A percentile compares a stretch with the other conserved stretches of the same genome.
Conservation (phyloP, 2,113 vertebrate species). For the Rallus limicola region DNA sequence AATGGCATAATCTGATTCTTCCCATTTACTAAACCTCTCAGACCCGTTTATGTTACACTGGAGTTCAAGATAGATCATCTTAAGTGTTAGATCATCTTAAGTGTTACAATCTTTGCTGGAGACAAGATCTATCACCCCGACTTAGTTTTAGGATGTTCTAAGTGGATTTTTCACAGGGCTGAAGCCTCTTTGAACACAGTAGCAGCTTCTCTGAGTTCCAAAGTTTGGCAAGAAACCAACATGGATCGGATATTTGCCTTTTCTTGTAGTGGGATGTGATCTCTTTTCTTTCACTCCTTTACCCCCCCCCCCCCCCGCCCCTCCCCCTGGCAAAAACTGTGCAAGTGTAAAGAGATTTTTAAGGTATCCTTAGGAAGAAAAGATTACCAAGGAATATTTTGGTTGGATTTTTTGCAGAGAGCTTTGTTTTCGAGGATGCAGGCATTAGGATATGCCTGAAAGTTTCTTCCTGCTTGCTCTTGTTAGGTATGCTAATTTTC, state of each 20-base stretch:
- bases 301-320: not conserved
- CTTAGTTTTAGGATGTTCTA: not conserved
- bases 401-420: not conserved
- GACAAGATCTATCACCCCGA: not conserved
- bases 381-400: not conserved
- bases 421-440: not conserved
- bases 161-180: not conserved
- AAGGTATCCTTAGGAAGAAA: not conserved
- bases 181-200: not conserved
- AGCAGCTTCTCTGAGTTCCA: not conserved
- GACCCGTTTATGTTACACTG: not conserved
- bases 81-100: not conserved
- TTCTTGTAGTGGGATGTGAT: not conserved
- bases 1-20: not conserved
- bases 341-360: not conserved
- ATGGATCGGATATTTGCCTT: not conserved
- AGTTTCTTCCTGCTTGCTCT: not conserved
- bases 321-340: not conserved
- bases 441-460: not conserved
- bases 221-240: not conserved
- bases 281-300: not conserved
- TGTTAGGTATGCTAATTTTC: not conserved
- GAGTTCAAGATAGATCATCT: not conserved
- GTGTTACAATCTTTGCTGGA: not conserved
- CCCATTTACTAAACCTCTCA: not conserved